A percentile compares a stretch with the other conserved stretches of the same genome.
phyloP scores from a whole-genome alignment of 2,113 vertebrate genomes.

The Elephantulus edwardii region DNA sequence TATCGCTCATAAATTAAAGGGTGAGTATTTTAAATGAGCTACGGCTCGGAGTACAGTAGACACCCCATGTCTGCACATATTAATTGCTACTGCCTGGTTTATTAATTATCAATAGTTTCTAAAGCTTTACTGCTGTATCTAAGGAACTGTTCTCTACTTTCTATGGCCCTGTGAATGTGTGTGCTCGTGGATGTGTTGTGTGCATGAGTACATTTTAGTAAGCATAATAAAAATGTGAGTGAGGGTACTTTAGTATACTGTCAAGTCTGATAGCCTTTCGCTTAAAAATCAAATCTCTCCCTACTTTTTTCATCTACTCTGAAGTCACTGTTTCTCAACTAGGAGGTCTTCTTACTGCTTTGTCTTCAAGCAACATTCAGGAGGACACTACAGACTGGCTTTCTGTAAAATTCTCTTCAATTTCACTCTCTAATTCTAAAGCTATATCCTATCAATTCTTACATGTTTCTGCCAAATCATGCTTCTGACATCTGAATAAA shows the following conservation, averaged over 20 bases:
- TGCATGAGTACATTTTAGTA: background rate
- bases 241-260: background rate
- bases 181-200: background rate
- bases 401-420: background rate
- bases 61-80: conserved; percentile 77
- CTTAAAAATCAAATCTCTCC: background rate
- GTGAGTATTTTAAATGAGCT: conserved; percentile 86
- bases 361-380: background rate
- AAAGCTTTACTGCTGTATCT: conserved; percentile 64
- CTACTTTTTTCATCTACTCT: background rate
- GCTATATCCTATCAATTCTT: background rate
- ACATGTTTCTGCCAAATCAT: background rate
- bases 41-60: conserved; percentile 80
- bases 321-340: background rate
- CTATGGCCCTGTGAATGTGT: background rate
- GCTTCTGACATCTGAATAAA: background rate
- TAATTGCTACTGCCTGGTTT: conserved; percentile 82
- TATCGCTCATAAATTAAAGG: conserved; percentile 88
- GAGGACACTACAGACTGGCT: background rate
- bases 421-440: background rate
- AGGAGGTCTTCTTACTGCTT: background rate
- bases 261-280: background rate
- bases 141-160: conserved; percentile 2
- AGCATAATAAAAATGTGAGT: background rate
- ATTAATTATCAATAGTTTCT: conserved; percentile 82